Evolutionary conservation across 2,797 vertebrate genomes (phyloP).

Genomic region (Ispidina lecontei): DNA sequence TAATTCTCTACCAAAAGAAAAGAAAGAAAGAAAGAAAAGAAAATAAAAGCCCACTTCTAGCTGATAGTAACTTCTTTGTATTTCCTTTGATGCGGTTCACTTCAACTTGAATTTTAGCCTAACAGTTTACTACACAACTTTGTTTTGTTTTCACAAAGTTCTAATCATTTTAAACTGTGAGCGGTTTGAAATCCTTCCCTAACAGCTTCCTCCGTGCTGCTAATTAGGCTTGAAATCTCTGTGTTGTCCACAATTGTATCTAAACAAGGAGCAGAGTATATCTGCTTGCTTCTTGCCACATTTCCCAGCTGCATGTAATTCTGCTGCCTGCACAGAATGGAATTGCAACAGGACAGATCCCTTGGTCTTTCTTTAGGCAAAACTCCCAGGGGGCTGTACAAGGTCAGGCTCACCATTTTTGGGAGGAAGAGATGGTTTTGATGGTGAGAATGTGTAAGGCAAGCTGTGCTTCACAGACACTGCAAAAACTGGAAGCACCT

Average conservation of each 20-base stretch:
- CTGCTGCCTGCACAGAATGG: slow-evolving; percentile 33
- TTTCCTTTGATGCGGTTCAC: slow-evolving; percentile 36
- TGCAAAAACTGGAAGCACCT: not conserved
- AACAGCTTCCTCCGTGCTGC: not conserved
- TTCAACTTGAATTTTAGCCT: slow-evolving; percentile 42
- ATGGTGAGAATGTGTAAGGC: not conserved
- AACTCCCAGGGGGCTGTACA: not conserved
- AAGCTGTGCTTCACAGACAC: not conserved
- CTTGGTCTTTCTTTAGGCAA: slow-evolving; percentile 1
- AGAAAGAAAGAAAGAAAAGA: not conserved
- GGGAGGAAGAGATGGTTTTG: not conserved
- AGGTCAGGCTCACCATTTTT: slow-evolving; percentile 3
- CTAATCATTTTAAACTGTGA: slow-evolving; percentile 60
- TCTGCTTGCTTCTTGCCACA: not conserved
- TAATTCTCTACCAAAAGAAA: slow-evolving; percentile 39
- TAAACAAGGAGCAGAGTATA: slow-evolving; percentile 49
- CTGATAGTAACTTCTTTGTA: not conserved
- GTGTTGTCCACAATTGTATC: slow-evolving; percentile 50
- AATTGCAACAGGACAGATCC: not conserved
- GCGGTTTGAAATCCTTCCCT: slow-evolving; percentile 15
- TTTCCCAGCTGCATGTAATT: slow-evolving; percentile 45
- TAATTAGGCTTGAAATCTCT: slow-evolving; percentile 57
- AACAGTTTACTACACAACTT: slow-evolving; percentile 13
- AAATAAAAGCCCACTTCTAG: not conserved
- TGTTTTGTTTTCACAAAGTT: slow-evolving; percentile 57